Evolutionary conservation across 2,888 invertebrate species (phyloP), one percentile per base, ranked within the genome.

Genomic region (Ditylenchus weischeri): DNA sequence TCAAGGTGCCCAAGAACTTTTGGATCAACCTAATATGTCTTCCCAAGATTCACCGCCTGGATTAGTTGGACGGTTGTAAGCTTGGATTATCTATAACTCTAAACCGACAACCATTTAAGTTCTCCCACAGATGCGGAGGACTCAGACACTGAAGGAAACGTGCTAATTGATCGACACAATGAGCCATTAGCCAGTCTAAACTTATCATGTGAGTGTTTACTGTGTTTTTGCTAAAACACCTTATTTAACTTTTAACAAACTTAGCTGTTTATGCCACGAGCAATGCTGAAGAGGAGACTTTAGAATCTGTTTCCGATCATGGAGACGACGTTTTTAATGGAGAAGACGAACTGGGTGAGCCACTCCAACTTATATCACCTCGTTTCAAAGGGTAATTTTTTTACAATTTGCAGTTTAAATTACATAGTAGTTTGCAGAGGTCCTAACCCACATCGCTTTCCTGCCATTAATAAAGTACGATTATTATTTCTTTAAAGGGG

Each of bases 191-290:
- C 21, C 11, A 36, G 15, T 59, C 59, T 59, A 13, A 59, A 36
- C n/a, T 38, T 59, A 35, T 59, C 59, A 19, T 35, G 59, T 59
- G 21, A 59, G 59, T n/a, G 11, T 7, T 23, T 54, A 13, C 23
- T 21, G 29, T 18, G 7, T 10, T 23, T 23, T 21, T 29, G 1
- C 21, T 54, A 5, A 54, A 23, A 54, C 5, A 7, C 21, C 7
- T 54, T n/a, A 7, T 43, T 3, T 6, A 13, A 43, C 43, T 43
- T 43, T 43, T 15, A 6, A 43, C 15, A 8, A 54, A 54, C n/a
- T 54, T 10, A 54, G 59, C 59, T 59, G 59, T 59, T 19, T 59
- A 59, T 38, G 59, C 19, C 11, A 29, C 36, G 7, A 59, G 59
- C 10, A 38, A 59, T 13, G 38, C 59, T 15, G 59, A 19, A 59